Percentiles rank a stretch among this genome's conserved stretches.
Conservation (phyloP, 1,140 invertebrate genomes). For the Apis dorsata region DNA sequence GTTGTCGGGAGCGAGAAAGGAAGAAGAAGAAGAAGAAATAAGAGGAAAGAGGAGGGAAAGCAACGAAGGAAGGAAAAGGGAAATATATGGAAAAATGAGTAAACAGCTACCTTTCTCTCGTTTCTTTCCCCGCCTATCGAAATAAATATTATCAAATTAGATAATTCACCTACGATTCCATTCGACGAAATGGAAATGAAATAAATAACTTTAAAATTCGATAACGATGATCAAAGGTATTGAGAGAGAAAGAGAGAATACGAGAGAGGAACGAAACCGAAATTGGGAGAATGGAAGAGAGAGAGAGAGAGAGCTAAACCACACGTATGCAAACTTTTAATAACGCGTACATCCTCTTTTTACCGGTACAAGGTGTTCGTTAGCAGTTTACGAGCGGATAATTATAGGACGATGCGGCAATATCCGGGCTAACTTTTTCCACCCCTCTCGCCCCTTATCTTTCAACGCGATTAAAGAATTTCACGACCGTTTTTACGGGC, state of each 20-base stretch:
- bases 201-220: no score
- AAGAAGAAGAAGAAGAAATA: not conserved
- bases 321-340: constrained; percentile 56
- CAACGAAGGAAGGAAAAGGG: not conserved
- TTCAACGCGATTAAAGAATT: not conserved
- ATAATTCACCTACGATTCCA: not conserved
- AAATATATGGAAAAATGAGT: constrained; percentile 39
- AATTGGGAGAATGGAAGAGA: not conserved
- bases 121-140: no score
- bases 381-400: constrained; percentile 67
- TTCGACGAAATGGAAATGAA: no score
- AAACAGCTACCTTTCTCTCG: not conserved
- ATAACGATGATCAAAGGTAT: not conserved
- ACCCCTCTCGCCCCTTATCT: constrained; percentile 22
- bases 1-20: constrained; percentile 29
- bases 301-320: not conserved
- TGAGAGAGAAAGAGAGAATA: not conserved
- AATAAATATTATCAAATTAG: constrained; percentile 7
- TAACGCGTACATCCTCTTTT: constrained; percentile 61
- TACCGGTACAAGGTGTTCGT: constrained; percentile 52
- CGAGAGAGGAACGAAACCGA: not conserved
- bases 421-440: constrained; percentile 41
- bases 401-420: constrained; percentile 58
- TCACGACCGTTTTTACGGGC: not conserved
- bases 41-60: not conserved